phyloP scores from a whole-genome alignment of 2,888 invertebrate genomes.

The Elegia similella region DNA sequence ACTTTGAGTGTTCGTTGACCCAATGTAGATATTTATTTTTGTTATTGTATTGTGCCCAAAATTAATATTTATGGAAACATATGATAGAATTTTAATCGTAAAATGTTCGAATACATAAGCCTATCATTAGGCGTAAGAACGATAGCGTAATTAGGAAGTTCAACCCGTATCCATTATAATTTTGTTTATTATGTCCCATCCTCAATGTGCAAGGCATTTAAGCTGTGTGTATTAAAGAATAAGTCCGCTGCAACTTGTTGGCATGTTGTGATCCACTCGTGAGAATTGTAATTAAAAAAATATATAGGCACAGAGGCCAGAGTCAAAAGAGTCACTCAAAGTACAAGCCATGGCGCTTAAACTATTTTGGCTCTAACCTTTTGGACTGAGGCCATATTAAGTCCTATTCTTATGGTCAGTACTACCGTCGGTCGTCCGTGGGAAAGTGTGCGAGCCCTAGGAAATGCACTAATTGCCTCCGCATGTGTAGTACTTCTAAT shows the following conservation, averaged over 20 bases:
- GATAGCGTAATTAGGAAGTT: constrained; percentile 32
- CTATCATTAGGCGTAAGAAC: constrained; percentile 36
- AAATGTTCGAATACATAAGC: constrained; percentile 37
- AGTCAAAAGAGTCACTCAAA: not conserved
- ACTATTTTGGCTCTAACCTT: constrained; percentile 1
- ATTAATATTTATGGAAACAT: constrained; percentile 68
- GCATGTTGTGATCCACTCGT: constrained; percentile 41
- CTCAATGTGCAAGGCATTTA: constrained; percentile 65
- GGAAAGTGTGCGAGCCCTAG: too few relatives aligned
- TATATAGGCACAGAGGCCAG: not conserved
- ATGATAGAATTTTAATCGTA: constrained; percentile 54
- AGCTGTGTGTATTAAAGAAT: constrained; percentile 61
- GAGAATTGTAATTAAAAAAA: constrained; percentile 10
- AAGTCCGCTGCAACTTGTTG: constrained; percentile 41
- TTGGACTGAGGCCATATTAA: not conserved
- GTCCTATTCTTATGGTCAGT: too few relatives aligned
- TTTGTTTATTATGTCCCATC: constrained; percentile 37
- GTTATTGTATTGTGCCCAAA: constrained; percentile 77
- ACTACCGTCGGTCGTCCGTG: too few relatives aligned
- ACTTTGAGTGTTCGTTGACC: constrained; percentile 73
- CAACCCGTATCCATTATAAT: constrained; percentile 26
- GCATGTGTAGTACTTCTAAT: too few relatives aligned
- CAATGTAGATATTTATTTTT: constrained; percentile 82
- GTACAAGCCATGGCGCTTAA: not conserved
- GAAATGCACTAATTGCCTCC: too few relatives aligned